Evolutionary conservation across 2,888 invertebrate genomes (phyloP), one percentile per base, ranked within the genome.

Genomic region (Meta bourneti): DNA sequence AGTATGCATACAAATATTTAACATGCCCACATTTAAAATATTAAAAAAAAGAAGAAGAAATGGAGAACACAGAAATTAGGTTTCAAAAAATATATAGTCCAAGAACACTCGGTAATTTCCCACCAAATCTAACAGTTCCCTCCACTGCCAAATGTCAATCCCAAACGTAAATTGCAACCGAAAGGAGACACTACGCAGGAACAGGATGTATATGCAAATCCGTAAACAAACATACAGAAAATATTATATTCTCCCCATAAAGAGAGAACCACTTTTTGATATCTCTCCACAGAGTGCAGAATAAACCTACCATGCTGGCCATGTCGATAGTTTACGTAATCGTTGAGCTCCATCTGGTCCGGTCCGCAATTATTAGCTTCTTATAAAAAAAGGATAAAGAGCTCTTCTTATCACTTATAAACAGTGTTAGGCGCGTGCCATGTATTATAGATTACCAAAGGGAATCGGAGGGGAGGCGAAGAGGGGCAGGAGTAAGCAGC

Each of bases 351-450:
- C 88, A 88, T 88, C 88, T 88, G 88, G 88, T 72, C 75, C 69
- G 19, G 69, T 54, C 54, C 87, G 54, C 87, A 79, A 87, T 87
- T 80, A 87, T 86, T 86, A 78, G 78, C 70, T 75, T 61, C 77
- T 86, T 16, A 79, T 80, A 78, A 72, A 70, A 72, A 72, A 86
- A 78, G 78, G 70, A 87, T 72, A 80, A 61, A 87, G 79, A 19
- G 71, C 71, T 80, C 71, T 78, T 86, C 86, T 87, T 87, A 87
- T 87, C 87, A 48, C 69, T 34, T 77, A 78, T 86, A 78, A 78
- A 86, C 86, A 87, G 87, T 80, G 87, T 70, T 52, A 34, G 72
- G 16, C 87, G 87, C 87, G 87, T 87, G 87, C 87, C 87, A 13
- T n/a, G 79, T 34, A 79, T 87, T 87, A 85, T 87, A 87, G 80